Conservation (phyloP, 2,113 vertebrate genomes). For the Nematolebias whitei region DNA sequence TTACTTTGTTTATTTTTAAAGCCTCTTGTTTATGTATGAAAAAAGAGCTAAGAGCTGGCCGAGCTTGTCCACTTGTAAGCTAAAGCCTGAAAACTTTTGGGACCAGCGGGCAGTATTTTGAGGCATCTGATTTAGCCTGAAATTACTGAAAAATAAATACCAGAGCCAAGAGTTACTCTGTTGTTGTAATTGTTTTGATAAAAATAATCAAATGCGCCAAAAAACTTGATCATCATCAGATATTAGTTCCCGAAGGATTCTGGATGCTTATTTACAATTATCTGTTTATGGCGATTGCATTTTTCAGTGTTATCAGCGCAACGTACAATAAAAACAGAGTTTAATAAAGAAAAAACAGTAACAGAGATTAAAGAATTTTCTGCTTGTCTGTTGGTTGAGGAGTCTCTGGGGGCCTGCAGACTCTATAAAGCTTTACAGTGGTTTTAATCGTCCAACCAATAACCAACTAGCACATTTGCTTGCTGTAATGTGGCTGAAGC, state of each 20-base stretch:
- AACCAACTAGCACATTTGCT: neutral
- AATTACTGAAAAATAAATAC: neutral
- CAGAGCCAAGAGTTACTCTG: neutral
- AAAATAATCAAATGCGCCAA: neutral
- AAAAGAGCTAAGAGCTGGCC: no score
- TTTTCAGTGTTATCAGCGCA: neutral
- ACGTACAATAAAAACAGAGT: no score
- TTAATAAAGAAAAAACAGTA: neutral
- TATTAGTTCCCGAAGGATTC: neutral
- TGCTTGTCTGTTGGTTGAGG: conserved; percentile 8
- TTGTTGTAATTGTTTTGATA: neutral
- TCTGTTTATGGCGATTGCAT: neutral
- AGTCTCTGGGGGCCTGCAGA: conserved; percentile 6
- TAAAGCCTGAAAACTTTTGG: no score
- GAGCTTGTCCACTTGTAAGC: no score
- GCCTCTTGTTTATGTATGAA: no score
- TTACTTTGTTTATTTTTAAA: no score
- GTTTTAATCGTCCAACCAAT: conserved; percentile 2
- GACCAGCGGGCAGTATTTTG: no score
- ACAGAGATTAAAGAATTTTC: neutral
- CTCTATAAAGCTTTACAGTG: neutral
- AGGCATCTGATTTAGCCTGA: no score
- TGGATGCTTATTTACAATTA: neutral
- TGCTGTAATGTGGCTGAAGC: conserved; percentile 5
- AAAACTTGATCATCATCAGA: no score